Evolutionary conservation across 35 echinoderm and acorn worm genomes (phyloP), one percentile per base, ranked within the genome.

Genomic region (Strongylocentrotus purpuratus): DNA sequence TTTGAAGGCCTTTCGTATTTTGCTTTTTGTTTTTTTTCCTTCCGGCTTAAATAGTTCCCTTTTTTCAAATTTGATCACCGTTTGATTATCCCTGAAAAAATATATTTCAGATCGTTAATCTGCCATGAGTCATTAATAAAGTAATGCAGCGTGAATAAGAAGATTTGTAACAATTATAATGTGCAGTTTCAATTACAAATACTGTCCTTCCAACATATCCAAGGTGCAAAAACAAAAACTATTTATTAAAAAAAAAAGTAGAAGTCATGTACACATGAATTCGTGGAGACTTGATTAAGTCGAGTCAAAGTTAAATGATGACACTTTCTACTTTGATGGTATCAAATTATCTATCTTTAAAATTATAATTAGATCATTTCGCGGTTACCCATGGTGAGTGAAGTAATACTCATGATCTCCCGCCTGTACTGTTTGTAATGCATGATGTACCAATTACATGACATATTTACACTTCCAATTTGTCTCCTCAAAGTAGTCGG

Each of bases 401-500:
- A 89, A 45, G 87, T 41, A 33, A 89, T 89, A 89, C 32, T 89
- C 33, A 89, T 89, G 87, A 89, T 28, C 32, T 46, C 87, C 87
- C 20, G 32, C 33, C 87, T 45, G 32, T 20, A 18, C n/a, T 89
- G 45, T 89, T 89, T 45, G 33, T 13, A 15, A 45, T 89, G 87
- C 87, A 89, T 89, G 87, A 89, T 89, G 33, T 33, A 45, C 45
- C 87, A 89, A 89, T 89, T 41, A 89, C 13, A 46, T 46, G 33
- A 89, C 33, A 89, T 89, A 89, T 89, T 89, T 33, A 89, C 87
- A 89, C 87, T 89, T 89, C 33, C 32, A 89, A 89, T 89, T 89
- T 33, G 33, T 46, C 32, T 25, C 20, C 87, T 89, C 45, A 78
- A 28, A 78, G 33, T 20, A 46, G 87, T 45, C 87, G 41, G 14